Percentiles rank a stretch among this genome's conserved stretches.
Conservation (phyloP, 2,797 vertebrate genomes). For the Lagocephalus sceleratus region DNA sequence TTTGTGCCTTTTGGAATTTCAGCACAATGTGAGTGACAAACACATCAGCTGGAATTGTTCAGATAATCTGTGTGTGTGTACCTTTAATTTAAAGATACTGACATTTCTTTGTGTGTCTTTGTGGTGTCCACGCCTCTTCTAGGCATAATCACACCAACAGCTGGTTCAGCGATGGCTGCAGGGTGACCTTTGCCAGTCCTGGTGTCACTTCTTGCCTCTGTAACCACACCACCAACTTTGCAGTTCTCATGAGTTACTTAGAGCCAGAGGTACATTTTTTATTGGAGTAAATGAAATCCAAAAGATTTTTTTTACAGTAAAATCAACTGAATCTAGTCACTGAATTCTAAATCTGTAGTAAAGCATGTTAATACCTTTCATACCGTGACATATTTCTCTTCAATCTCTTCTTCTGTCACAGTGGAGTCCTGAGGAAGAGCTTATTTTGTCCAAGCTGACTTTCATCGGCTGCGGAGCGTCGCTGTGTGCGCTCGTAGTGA, state of each 20-base stretch:
- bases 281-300: too few relatives aligned
- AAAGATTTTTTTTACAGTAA: too few relatives aligned
- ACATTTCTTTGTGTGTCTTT: slow-evolving; percentile 2
- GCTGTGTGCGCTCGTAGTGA: slow-evolving; percentile 80
- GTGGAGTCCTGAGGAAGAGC: slow-evolving; percentile 78
- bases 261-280: slow-evolving; percentile 63
- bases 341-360: too few relatives aligned
- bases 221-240: slow-evolving; percentile 84
- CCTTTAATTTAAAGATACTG: neutral
- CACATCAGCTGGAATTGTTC: slow-evolving; percentile 34
- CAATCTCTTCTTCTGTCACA: slow-evolving; percentile 38
- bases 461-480: slow-evolving; percentile 82
- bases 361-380: neutral
- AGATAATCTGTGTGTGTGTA: slow-evolving; percentile 4
- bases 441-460: slow-evolving; percentile 80
- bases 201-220: slow-evolving; percentile 74
- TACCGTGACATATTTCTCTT: slow-evolving; percentile 1
- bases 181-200: slow-evolving; percentile 52
- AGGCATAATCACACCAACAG: slow-evolving; percentile 53
- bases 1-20: slow-evolving; percentile 81
- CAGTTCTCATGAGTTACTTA: slow-evolving; percentile 80
- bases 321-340: too few relatives aligned
- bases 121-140: neutral
- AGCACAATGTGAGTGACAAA: slow-evolving; percentile 65
- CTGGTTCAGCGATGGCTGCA: slow-evolving; percentile 79